Conservation (phyloP, 2,113 vertebrate species). For the Eretmochelys imbricata region DNA sequence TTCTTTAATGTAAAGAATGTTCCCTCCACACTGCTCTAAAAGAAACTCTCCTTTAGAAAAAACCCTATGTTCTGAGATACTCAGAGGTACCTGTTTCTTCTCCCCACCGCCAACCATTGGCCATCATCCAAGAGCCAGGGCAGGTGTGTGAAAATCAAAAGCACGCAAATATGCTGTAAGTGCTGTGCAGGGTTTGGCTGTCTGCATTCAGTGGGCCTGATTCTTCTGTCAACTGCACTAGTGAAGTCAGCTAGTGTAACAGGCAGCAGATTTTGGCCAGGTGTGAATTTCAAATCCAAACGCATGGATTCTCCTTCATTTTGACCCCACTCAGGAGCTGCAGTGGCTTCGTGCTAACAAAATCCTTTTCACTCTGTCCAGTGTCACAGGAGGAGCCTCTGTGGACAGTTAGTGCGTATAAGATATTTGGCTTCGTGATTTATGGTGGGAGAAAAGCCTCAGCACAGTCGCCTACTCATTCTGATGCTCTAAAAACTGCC, state of each 20-base stretch:
- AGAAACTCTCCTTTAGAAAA: not conserved
- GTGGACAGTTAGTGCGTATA: constrained; percentile 39
- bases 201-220: fast-evolving
- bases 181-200: not conserved
- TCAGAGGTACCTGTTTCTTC: not conserved
- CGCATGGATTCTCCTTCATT: not conserved
- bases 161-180: not conserved
- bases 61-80: not conserved
- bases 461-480: constrained; percentile 73
- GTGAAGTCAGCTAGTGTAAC: not conserved
- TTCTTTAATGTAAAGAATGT: not conserved
- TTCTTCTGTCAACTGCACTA: not conserved
- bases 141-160: not conserved
- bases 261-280: not conserved
- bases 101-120: not conserved
- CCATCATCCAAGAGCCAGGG: not conserved
- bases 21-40: not conserved
- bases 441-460: constrained; percentile 74
- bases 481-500: constrained; percentile 74
- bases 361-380: constrained; percentile 47
- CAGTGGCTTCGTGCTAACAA: constrained; percentile 39
- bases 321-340: not conserved
- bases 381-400: constrained; percentile 37
- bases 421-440: constrained; percentile 70
- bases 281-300: not conserved